These are phyloP conservation scores for Cercocebus atys DNA, from an alignment of 2,113 vertebrate species.

Conservation along the genomic window DNA sequence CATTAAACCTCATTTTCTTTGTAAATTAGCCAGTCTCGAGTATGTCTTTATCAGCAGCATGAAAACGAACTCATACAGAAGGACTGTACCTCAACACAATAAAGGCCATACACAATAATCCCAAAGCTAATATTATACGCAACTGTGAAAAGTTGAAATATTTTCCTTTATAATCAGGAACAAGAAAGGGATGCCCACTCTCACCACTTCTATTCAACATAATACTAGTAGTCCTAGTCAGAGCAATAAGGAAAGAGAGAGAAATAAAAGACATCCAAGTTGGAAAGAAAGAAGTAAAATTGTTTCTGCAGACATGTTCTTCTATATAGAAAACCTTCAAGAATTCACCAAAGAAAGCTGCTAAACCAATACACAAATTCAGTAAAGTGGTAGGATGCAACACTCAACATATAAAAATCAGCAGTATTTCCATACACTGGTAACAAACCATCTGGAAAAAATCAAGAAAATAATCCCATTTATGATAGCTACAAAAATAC, in stretches of 20 bases:
- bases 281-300: background rate
- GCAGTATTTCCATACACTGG: background rate
- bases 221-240: background rate
- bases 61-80: background rate
- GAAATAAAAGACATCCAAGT: background rate
- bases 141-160: background rate
- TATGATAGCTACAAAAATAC: background rate
- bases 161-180: background rate
- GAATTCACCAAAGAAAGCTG: background rate
- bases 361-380: background rate
- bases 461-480: background rate
- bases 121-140: accelerated
- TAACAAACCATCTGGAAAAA: background rate
- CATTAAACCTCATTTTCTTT: too few species aligned
- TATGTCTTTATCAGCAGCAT: too few species aligned
- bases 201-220: background rate
- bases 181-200: background rate
- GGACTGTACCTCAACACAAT: background rate
- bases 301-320: background rate
- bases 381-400: background rate
- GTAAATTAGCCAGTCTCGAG: too few species aligned
- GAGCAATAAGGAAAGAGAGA: background rate
- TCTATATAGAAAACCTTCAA: background rate
- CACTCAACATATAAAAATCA: background rate
- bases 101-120: background rate